phyloP scores from a whole-genome alignment of 2,888 invertebrate genomes.

The Podotricha telesiphe region DNA sequence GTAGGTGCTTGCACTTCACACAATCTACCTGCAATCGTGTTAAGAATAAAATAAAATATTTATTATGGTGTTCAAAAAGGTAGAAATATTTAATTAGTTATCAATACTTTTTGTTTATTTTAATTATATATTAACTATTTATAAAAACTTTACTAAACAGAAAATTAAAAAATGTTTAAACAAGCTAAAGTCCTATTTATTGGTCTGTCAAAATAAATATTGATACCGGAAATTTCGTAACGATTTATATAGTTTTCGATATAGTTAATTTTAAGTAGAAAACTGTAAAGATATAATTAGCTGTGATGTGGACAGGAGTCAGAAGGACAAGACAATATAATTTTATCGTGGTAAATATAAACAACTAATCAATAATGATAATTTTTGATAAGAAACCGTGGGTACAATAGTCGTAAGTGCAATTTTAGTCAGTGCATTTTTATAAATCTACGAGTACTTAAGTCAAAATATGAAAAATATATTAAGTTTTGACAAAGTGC shows the following conservation, averaged over 20 bases:
- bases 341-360: conserved; percentile 67
- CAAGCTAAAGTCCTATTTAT: not conserved
- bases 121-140: no score
- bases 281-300: not conserved
- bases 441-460: conserved; percentile 10
- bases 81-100: not conserved
- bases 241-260: not conserved
- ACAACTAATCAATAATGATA: conserved; percentile 51
- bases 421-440: conserved; percentile 46
- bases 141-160: not conserved
- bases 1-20: conserved; percentile 20
- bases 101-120: not conserved
- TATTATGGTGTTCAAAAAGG: conserved; percentile 14
- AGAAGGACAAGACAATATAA: conserved; percentile 67
- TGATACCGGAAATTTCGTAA: not conserved
- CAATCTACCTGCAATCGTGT: conserved; percentile 4
- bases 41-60: not conserved
- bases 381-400: conserved; percentile 52
- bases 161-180: not conserved
- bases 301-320: conserved; percentile 59
- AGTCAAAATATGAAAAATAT: conserved; percentile 11
- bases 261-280: not conserved
- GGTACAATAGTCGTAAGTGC: conserved; percentile 48
- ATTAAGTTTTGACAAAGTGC: conserved; percentile 31
- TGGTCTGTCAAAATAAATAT: not conserved